Conservation (phyloP, 2,797 vertebrate species). For the Hylomyscus alleni region DNA sequence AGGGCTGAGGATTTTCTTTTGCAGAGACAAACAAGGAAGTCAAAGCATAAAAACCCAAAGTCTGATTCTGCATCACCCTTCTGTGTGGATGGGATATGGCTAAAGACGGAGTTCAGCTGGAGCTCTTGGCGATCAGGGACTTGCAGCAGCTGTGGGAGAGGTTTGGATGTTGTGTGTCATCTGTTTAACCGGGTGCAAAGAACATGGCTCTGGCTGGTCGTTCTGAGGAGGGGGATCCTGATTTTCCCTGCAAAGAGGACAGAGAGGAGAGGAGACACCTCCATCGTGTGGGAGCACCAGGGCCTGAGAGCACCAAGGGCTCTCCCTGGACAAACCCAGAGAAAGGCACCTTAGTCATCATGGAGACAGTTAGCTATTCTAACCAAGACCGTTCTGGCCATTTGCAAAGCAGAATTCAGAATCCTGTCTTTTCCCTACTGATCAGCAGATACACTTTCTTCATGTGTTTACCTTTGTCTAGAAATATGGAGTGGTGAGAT, state of each 20-base stretch:
- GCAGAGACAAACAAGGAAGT: slow-evolving; percentile 67
- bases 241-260: not conserved
- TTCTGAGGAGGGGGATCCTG: not conserved
- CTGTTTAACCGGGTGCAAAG: not conserved
- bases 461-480: slow-evolving; percentile 3
- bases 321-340: not conserved
- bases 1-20: slow-evolving; percentile 64
- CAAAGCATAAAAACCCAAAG: slow-evolving; percentile 68
- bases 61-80: not conserved
- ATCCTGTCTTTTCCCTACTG: not conserved
- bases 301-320: not conserved
- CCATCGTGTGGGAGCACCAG: not conserved
- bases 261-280: not conserved
- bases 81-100: not conserved
- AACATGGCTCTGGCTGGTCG: not conserved
- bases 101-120: not conserved
- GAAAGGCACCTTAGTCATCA: not conserved
- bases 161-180: not conserved
- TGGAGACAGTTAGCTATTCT: not conserved
- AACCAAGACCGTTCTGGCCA: not conserved
- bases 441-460: slow-evolving; percentile 44
- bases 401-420: slow-evolving; percentile 23
- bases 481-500: slow-evolving; percentile 10
- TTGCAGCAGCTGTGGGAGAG: not conserved
- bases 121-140: not conserved